A percentile compares a stretch with the other conserved stretches of the same genome.
These are phyloP conservation scores for Callyntrura guangdongensis DNA, from an alignment of 2,888 invertebrate genomes.

Conservation along the genomic window DNA sequence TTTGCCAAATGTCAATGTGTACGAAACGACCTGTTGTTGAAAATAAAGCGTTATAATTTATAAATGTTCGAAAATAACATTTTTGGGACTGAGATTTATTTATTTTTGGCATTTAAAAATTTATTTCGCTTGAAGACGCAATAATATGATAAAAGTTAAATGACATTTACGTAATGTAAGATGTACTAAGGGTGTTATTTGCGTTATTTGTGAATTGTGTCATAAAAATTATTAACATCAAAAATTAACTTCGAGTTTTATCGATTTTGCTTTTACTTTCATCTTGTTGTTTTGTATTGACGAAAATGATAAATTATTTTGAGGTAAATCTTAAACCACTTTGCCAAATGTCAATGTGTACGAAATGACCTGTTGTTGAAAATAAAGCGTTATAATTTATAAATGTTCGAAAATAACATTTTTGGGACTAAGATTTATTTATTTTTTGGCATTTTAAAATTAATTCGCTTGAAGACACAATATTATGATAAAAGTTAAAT, in stretches of 20 bases:
- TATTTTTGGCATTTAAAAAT: too few relatives aligned
- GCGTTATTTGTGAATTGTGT: too few relatives aligned
- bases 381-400: neutral
- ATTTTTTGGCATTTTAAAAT: too few relatives aligned
- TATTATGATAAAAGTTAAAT: too few relatives aligned
- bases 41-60: neutral
- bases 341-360: constrained; percentile 33
- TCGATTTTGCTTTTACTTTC: constrained; percentile 53
- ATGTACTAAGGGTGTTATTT: too few relatives aligned
- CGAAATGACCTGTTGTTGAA: neutral
- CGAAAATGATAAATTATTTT: constrained; percentile 27
- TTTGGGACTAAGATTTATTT: neutral
- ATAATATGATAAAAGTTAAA: too few relatives aligned
- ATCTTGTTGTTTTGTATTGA: constrained; percentile 25
- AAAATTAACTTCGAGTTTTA: constrained; percentile 27
- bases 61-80: neutral
- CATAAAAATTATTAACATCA: neutral
- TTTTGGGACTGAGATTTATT: neutral
- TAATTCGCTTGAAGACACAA: too few relatives aligned
- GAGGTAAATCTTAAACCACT: neutral
- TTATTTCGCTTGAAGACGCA: too few relatives aligned
- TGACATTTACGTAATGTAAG: too few relatives aligned
- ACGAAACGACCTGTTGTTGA: neutral
- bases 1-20: constrained; percentile 29
- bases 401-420: neutral